Evolutionary conservation across 2,113 vertebrate species (phyloP).

Genomic region (Lampris megalopsis): DNA sequence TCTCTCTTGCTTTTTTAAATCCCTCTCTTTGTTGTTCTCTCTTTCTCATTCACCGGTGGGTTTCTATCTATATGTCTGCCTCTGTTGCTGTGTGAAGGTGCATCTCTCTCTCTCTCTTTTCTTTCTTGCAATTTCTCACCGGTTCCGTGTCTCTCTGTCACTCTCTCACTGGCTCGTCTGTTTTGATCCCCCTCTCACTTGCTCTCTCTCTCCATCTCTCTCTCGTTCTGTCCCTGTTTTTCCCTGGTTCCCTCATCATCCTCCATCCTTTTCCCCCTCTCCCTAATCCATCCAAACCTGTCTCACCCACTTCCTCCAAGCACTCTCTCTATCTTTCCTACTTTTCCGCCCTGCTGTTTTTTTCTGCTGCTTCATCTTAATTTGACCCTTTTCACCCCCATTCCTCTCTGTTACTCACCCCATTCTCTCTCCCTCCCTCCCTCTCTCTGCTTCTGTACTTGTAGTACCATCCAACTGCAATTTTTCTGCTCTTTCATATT

Average conservation of each 20-base stretch:
- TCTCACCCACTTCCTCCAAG: no score
- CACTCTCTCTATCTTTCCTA: background rate
- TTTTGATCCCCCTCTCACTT: background rate
- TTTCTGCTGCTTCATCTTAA: constrained; percentile 48
- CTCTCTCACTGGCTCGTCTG: constrained; percentile 10
- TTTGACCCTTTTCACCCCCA: no score
- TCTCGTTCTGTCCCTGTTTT: background rate
- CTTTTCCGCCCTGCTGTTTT: constrained; percentile 5
- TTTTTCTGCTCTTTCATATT: constrained; percentile 58
- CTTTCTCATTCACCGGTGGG: background rate
- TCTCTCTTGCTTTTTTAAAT: background rate
- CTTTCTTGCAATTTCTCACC: background rate
- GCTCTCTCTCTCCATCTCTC: no score
- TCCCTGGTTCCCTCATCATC: background rate
- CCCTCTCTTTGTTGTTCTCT: background rate
- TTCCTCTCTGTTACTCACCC: constrained; percentile 36
- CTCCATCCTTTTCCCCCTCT: no score
- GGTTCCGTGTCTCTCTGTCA: background rate
- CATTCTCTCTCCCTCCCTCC: constrained; percentile 32
- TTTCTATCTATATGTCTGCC: no score
- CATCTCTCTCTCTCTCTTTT: background rate
- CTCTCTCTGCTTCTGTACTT: background rate
- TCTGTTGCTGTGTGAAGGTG: no score
- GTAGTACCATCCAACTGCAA: no score
- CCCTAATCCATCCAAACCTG: no score